Evolutionary conservation across 1,140 invertebrate genomes (phyloP).

Genomic region (Diachasmimorpha longicaudata): DNA sequence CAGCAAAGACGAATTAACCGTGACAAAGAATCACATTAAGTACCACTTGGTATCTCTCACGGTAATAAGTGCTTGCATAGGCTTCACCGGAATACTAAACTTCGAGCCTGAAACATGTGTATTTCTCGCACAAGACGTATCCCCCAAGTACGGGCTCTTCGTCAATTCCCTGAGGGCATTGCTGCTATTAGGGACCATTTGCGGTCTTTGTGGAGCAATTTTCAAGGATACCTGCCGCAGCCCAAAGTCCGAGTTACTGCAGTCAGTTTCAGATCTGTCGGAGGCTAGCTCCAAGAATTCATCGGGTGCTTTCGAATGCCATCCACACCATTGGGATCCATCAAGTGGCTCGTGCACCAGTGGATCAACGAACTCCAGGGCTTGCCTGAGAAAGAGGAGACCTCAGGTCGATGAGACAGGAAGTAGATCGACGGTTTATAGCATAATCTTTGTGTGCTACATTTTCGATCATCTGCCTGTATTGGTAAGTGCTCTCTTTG

Average conservation of each 20-base stretch:
- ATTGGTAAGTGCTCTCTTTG: slow-evolving; percentile 54
- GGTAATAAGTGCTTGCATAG: slow-evolving; percentile 62
- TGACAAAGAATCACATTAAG: slow-evolving; percentile 64
- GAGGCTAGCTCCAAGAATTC: slow-evolving; percentile 57
- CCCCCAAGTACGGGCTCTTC: slow-evolving; percentile 62
- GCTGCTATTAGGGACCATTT: slow-evolving; percentile 48
- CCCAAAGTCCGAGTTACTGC: slow-evolving; percentile 51
- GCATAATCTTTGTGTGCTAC: slow-evolving; percentile 61
- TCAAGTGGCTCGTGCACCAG: slow-evolving; percentile 55
- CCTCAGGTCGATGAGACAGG: slow-evolving; percentile 47
- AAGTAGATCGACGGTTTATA: slow-evolving; percentile 59
- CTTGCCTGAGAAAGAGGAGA: slow-evolving; percentile 47
- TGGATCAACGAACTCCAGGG: slow-evolving; percentile 56
- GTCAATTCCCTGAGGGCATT: slow-evolving; percentile 58
- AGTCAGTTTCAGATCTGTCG: slow-evolving; percentile 54
- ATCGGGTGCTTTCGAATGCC: slow-evolving; percentile 52
- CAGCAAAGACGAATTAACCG: slow-evolving; percentile 49
- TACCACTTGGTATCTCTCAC: slow-evolving; percentile 65
- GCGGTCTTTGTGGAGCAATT: slow-evolving; percentile 42
- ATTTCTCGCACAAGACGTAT: slow-evolving; percentile 61
- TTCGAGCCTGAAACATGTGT: slow-evolving; percentile 57
- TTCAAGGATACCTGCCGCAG: slow-evolving; percentile 46
- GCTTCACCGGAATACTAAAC: slow-evolving; percentile 57
- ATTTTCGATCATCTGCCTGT: slow-evolving; percentile 63
- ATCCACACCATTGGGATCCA: slow-evolving; percentile 53